Percentiles rank a stretch among this genome's conserved stretches.
phyloP scores from a whole-genome alignment of 2,888 invertebrate species.

The Megastigmus dorsalis region DNA sequence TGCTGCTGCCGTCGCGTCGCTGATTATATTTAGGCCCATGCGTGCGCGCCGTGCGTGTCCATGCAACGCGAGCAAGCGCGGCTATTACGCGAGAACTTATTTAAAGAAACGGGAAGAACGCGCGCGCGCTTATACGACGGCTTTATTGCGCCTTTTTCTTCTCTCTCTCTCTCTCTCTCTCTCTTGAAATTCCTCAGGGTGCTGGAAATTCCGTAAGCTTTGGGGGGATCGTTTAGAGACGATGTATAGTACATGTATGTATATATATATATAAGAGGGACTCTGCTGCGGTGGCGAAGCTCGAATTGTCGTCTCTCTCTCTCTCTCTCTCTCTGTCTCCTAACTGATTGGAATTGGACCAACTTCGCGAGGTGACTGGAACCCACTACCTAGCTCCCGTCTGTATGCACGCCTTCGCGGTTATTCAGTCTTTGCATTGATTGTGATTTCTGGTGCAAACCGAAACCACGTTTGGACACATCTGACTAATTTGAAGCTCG shows the following conservation, averaged over 20 bases:
- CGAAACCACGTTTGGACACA: not conserved
- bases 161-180: too few species aligned
- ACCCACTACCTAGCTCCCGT: too few species aligned
- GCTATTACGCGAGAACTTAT: conserved; percentile 71
- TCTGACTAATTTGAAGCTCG: conserved; percentile 6
- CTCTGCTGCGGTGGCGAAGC: too few species aligned
- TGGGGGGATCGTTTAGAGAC: too few species aligned
- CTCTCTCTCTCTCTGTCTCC: not conserved
- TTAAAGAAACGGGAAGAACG: conserved; percentile 70
- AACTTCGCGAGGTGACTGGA: not conserved
- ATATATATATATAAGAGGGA: too few species aligned
- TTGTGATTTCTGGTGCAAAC: not conserved
- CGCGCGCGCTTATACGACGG: not conserved
- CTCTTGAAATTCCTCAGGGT: too few species aligned
- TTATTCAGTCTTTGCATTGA: not conserved
- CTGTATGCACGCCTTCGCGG: not conserved
- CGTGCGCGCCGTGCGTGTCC: not conserved
- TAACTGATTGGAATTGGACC: conserved; percentile 20
- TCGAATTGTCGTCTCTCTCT: too few species aligned
- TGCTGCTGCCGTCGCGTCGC: conserved; percentile 18
- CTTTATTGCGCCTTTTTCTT: too few species aligned
- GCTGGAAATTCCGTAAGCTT: too few species aligned
- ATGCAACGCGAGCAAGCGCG: conserved; percentile 65
- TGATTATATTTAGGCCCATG: conserved; percentile 57
- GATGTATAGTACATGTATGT: too few species aligned